Percentiles rank a stretch among this genome's conserved stretches.
These are phyloP conservation scores for Brachionus rotundiformis DNA, from an alignment of 1,140 invertebrate genomes.

Conservation along the genomic window DNA sequence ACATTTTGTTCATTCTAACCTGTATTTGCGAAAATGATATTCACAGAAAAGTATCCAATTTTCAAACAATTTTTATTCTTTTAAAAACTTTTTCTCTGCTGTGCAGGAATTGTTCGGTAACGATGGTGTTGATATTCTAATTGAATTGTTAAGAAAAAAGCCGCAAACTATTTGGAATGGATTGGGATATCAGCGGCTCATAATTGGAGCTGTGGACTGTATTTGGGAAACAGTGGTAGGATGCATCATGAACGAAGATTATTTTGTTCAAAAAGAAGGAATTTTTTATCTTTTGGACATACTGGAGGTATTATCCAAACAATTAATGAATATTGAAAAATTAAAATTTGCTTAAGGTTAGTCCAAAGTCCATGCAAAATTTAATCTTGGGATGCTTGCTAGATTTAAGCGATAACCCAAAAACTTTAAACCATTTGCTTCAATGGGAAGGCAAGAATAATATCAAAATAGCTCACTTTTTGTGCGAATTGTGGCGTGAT, in stretches of 20 bases:
- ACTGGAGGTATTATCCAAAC: slow-evolving; percentile 58
- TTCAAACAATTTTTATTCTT: too few relatives aligned
- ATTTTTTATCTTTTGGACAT: slow-evolving; percentile 63
- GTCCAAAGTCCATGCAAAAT: slow-evolving; percentile 62
- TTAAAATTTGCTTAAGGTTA: slow-evolving; percentile 55
- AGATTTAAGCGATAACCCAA: slow-evolving; percentile 63
- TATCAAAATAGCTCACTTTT: slow-evolving; percentile 60
- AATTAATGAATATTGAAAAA: not conserved
- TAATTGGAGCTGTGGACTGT: slow-evolving; percentile 59
- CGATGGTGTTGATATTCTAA: slow-evolving; percentile 60
- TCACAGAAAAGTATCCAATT: slow-evolving; percentile 59
- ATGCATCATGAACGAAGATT: slow-evolving; percentile 62
- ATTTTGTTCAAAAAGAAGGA: slow-evolving; percentile 63
- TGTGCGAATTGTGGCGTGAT: slow-evolving; percentile 63
- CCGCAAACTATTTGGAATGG: slow-evolving; percentile 59
- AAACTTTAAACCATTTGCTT: slow-evolving; percentile 60
- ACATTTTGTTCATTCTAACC: slow-evolving; percentile 62
- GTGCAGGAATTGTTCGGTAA: slow-evolving; percentile 62
- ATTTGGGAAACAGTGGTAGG: slow-evolving; percentile 63
- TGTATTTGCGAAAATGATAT: slow-evolving; percentile 63
- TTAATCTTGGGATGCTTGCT: slow-evolving; percentile 62
- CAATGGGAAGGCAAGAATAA: slow-evolving; percentile 60
- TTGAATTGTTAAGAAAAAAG: slow-evolving; percentile 60
- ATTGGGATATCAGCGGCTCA: slow-evolving; percentile 61
- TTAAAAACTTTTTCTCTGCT: too few relatives aligned